Conservation (phyloP, 1,140 invertebrate species). For the Aricia agestis region DNA sequence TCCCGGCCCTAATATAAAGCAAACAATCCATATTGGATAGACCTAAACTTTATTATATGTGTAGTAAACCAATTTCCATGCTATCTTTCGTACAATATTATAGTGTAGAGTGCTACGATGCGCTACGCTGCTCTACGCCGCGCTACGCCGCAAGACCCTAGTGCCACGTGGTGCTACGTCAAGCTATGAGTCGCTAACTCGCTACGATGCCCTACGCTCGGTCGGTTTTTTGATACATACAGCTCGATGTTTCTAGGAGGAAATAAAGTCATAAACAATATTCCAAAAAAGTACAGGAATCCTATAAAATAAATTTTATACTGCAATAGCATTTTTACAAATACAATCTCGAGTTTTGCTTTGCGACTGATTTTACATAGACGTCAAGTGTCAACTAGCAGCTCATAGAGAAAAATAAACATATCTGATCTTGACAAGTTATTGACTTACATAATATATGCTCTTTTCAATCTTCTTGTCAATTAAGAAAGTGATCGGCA, state of each 20-base stretch:
- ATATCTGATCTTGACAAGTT: neutral
- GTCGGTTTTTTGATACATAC: constrained; percentile 31
- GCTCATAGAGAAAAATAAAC: too few species aligned
- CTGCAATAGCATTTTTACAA: constrained; percentile 51
- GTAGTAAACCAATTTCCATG: too few species aligned
- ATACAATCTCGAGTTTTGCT: neutral
- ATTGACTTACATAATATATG: neutral
- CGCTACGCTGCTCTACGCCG: neutral
- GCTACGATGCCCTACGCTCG: neutral
- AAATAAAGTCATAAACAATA: constrained; percentile 56
- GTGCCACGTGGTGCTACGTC: neutral
- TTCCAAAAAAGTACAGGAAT: constrained; percentile 51
- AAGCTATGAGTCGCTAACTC: neutral
- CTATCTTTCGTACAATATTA: too few species aligned
- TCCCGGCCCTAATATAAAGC: too few species aligned
- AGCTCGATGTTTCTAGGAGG: constrained; percentile 58
- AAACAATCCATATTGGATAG: too few species aligned
- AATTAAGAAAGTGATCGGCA: too few species aligned
- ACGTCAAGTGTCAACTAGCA: too few species aligned
- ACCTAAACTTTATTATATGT: too few species aligned
- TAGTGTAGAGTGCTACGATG: neutral
- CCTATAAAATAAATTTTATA: constrained; percentile 57
- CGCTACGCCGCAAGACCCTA: neutral
- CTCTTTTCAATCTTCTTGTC: neutral
- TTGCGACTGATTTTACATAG: neutral